Conservation (phyloP, 1,140 invertebrate genomes). For the Drosophila micromelanica region DNA sequence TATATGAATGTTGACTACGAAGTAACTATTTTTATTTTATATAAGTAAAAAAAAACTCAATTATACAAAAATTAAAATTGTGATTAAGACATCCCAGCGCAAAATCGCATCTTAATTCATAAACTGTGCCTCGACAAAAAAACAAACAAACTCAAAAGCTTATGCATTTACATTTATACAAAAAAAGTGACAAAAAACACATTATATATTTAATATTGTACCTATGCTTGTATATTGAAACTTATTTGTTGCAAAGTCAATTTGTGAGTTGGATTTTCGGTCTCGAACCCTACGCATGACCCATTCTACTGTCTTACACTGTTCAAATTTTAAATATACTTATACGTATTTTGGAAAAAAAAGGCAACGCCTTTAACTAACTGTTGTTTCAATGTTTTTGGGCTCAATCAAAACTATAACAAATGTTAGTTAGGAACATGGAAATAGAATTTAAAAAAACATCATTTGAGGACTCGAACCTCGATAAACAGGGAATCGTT, state of each 20-base stretch:
- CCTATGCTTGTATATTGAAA: conserved; percentile 5
- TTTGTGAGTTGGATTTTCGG: background rate
- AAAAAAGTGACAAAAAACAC: conserved; percentile 7
- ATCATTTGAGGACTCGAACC: conserved; percentile 85
- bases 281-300: background rate
- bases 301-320: background rate
- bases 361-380: conserved; percentile 3
- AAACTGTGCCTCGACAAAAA: conserved; percentile 28
- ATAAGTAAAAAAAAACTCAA: conserved; percentile 18
- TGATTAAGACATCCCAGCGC: conserved; percentile 24
- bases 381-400: conserved; percentile 8
- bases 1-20: conserved; percentile 29
- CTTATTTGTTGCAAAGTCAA: conserved; percentile 1
- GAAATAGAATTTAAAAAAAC: too few species aligned
- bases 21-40: conserved; percentile 31
- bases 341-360: conserved; percentile 9
- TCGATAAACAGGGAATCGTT: conserved; percentile 89
- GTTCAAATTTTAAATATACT: conserved; percentile 18
- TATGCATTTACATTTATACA: conserved; percentile 31
- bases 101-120: background rate
- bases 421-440: too few species aligned
- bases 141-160: conserved; percentile 11
- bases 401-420: too few species aligned
- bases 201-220: background rate
- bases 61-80: conserved; percentile 13